Conservation (phyloP, 2,888 invertebrate species). For the Cataglyphis altisquamis region DNA sequence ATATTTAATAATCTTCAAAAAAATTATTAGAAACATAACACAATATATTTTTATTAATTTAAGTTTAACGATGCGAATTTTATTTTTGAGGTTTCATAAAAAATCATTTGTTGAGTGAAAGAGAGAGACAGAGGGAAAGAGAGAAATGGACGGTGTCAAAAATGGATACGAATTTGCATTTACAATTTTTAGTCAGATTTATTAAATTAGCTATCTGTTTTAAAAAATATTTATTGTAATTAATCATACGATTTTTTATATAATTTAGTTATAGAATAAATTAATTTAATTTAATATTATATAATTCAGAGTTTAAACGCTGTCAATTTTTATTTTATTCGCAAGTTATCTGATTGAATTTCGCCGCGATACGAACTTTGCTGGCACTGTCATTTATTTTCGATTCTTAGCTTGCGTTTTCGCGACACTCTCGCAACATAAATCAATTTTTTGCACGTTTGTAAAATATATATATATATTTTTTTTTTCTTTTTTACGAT, state of each 20-base stretch:
- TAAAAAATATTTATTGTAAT: background rate
- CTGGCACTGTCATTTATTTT: conserved; percentile 5
- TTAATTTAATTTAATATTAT: too few species aligned
- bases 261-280: background rate
- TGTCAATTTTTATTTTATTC: background rate
- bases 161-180: background rate
- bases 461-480: background rate
- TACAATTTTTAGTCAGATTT: background rate
- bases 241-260: background rate
- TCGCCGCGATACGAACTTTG: background rate
- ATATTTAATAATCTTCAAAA: background rate
- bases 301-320: background rate
- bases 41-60: background rate
- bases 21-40: background rate
- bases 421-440: conserved; percentile 1
- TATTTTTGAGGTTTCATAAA: background rate
- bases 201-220: background rate
- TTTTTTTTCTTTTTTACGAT: background rate
- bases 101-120: background rate
- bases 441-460: conserved; percentile 14
- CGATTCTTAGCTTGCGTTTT: conserved; percentile 12
- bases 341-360: conserved; percentile 4
- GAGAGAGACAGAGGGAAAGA: too few species aligned
- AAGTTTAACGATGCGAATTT: background rate
- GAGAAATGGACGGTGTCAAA: background rate